phyloP scores from a whole-genome alignment of 2,113 vertebrate species.

The Istiophorus platypterus region DNA sequence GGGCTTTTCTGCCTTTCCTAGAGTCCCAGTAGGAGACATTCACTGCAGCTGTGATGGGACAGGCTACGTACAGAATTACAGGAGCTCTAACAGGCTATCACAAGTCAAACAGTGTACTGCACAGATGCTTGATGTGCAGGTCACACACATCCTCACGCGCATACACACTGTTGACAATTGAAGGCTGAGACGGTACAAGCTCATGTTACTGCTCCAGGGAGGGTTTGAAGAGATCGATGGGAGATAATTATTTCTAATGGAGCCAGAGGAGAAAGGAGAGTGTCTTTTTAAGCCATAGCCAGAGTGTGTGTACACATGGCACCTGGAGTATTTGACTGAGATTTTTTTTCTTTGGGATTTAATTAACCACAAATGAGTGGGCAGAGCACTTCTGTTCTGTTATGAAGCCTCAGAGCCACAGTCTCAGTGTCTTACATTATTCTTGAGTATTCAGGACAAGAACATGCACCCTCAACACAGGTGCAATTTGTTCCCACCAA shows the following conservation, averaged over 20 bases:
- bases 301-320: conserved; percentile 28
- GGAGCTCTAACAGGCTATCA: conserved; percentile 47
- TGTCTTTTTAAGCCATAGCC: conserved; percentile 43
- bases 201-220: conserved; percentile 48
- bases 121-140: conserved; percentile 40
- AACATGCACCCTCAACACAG: conserved; percentile 40
- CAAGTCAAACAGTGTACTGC: conserved; percentile 42
- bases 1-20: conserved; percentile 52
- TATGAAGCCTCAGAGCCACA: neutral
- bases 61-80: conserved; percentile 43
- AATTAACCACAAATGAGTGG: conserved; percentile 33
- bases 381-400: neutral
- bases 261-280: conserved; percentile 47
- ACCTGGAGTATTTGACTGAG: conserved; percentile 22
- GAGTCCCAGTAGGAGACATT: conserved; percentile 47
- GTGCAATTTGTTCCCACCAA: conserved; percentile 19
- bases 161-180: conserved; percentile 44
- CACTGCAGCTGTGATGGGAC: conserved; percentile 49
- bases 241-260: conserved; percentile 78
- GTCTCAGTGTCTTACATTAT: neutral
- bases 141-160: conserved; percentile 10
- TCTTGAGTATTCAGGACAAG: conserved; percentile 32
- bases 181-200: conserved; percentile 55
- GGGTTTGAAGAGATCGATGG: conserved; percentile 57
- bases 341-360: conserved; percentile 19